phyloP scores from a whole-genome alignment of 2,113 vertebrate species.

The Neogobius melanostomus region DNA sequence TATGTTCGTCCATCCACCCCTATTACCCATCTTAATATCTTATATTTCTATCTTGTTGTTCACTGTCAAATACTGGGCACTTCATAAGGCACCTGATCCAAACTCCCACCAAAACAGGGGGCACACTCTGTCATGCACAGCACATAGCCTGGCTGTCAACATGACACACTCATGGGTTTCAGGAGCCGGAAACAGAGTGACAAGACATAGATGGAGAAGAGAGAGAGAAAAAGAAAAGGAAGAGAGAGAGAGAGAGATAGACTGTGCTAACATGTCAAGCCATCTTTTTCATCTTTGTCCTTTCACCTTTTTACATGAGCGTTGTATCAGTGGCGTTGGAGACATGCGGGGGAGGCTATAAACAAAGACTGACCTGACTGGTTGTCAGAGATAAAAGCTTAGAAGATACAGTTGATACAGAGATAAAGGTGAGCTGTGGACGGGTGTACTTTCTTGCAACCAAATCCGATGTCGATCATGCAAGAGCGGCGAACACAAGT shows the following conservation, averaged over 20 bases:
- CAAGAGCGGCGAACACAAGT: too few species aligned
- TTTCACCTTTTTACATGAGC: constrained; percentile 14
- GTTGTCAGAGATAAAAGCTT: background rate
- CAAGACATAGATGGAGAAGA: constrained; percentile 59
- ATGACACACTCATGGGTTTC: constrained; percentile 65
- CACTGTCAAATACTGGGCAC: background rate
- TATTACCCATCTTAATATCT: too few species aligned
- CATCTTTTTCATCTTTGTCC: constrained; percentile 11
- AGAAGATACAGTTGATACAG: background rate
- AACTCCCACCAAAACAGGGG: constrained; percentile 24
- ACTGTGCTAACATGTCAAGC: constrained; percentile 31
- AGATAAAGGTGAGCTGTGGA: background rate
- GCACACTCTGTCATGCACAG: constrained; percentile 46
- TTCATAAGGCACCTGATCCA: constrained; percentile 13
- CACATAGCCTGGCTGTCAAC: constrained; percentile 55
- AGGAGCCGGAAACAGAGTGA: constrained; percentile 58
- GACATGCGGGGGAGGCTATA: constrained; percentile 1
- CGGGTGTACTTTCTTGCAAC: background rate
- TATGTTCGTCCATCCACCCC: too few species aligned
- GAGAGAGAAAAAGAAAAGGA: background rate
- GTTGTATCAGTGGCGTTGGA: constrained; percentile 13
- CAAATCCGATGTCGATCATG: too few species aligned
- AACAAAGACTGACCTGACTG: constrained; percentile 10
- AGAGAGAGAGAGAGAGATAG: background rate
- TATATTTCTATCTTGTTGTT: too few species aligned